These are phyloP conservation scores for Herpetotheres cachinnans DNA, from an alignment of 2,113 vertebrate species.

Conservation along the genomic window DNA sequence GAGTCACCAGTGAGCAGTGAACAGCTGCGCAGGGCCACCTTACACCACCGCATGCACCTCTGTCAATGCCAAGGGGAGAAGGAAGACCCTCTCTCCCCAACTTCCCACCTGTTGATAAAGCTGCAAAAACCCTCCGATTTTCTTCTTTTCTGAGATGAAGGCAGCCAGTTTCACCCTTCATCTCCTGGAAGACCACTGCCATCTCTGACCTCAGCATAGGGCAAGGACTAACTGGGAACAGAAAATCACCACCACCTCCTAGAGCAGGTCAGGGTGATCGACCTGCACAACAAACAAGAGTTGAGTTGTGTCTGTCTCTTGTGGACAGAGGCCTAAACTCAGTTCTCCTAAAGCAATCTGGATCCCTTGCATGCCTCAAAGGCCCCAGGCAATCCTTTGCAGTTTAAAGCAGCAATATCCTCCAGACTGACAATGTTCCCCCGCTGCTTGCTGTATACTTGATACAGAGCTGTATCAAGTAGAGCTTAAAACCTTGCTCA, in stretches of 20 bases:
- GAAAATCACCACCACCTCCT: neutral
- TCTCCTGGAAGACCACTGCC: neutral
- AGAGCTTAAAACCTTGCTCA: neutral
- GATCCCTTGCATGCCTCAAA: neutral
- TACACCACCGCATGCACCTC: neutral
- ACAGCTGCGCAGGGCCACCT: neutral
- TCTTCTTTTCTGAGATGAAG: neutral
- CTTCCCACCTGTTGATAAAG: neutral
- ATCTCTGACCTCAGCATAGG: neutral
- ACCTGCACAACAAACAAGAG: neutral
- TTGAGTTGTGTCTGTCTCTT: neutral
- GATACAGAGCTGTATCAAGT: neutral
- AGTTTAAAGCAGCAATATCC: neutral
- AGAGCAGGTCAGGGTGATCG: neutral
- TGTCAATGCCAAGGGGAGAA: neutral
- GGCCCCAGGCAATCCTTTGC: neutral
- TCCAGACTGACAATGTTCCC: neutral
- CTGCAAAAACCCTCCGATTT: neutral
- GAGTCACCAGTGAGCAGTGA: neutral
- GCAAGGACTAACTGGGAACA: neutral
- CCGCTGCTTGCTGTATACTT: rapidly evolving
- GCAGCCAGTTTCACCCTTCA: neutral
- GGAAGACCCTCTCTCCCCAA: neutral
- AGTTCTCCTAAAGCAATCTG: neutral
- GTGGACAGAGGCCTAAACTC: neutral